Evolutionary conservation across 1,140 invertebrate species (phyloP).

Genomic region (Penaeus chinensis): DNA sequence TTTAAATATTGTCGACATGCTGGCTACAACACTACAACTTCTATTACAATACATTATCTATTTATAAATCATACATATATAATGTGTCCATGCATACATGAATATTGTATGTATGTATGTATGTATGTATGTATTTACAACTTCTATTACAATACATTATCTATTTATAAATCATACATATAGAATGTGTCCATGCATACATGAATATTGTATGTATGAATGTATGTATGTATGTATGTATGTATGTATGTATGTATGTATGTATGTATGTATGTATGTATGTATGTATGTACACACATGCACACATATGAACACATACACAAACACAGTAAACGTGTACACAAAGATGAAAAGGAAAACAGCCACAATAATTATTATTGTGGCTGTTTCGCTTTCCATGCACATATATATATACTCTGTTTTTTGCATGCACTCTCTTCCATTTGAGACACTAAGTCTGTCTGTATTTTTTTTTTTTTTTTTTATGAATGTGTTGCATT

Average conservation of each 20-base stretch:
- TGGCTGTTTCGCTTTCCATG: neutral
- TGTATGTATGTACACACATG: conserved; percentile 28
- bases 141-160: neutral
- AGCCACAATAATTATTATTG: neutral
- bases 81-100: neutral
- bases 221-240: neutral
- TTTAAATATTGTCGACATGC: neutral
- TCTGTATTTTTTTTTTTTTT: neutral
- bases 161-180: neutral
- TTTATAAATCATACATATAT: neutral
- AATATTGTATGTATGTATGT: too few relatives aligned
- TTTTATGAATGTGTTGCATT: neutral
- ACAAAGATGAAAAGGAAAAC: neutral
- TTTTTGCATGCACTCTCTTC: neutral
- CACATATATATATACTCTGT: conserved; percentile 8
- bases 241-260: neutral
- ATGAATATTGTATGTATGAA: too few relatives aligned
- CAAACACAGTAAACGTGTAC: neutral
- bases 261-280: conserved; percentile 9
- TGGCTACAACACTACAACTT: too few relatives aligned
- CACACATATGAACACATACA: conserved; percentile 2
- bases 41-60: neutral
- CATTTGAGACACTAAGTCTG: neutral
- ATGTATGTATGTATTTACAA: too few relatives aligned
- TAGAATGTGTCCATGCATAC: neutral